These are phyloP conservation scores for Apostichopus parvimensis DNA, from an alignment of 35 echinoderm and acorn worm species.

Conservation along the genomic window DNA sequence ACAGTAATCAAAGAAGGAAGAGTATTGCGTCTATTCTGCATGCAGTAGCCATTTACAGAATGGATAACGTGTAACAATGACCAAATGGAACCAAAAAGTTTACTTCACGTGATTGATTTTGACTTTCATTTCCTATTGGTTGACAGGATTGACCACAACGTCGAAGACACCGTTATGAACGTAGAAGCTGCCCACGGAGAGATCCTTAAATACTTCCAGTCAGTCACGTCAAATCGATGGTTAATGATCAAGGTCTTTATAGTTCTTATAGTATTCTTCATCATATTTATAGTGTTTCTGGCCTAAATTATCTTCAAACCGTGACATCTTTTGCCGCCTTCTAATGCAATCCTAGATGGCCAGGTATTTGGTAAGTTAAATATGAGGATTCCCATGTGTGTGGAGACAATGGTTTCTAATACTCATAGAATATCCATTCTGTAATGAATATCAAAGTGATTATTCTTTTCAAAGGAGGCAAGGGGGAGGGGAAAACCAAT, in stretches of 20 bases:
- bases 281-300: constrained; percentile 98
- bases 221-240: constrained; percentile 98
- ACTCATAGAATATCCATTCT: too few relatives aligned
- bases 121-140: background rate
- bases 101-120: too few relatives aligned
- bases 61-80: background rate
- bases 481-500: too few relatives aligned
- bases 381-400: too few relatives aligned
- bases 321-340: background rate
- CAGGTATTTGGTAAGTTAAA: too few relatives aligned
- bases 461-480: too few relatives aligned
- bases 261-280: constrained; percentile 99
- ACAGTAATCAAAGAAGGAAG: too few relatives aligned
- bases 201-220: constrained; percentile 99
- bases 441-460: too few relatives aligned
- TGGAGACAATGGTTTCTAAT: too few relatives aligned
- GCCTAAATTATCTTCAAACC: constrained; percentile 64
- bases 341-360: background rate
- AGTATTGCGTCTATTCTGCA: too few relatives aligned
- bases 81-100: background rate
- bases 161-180: constrained; percentile 91
- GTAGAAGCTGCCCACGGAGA: constrained; percentile 97
- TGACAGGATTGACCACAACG: constrained; percentile 89
- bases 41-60: too few relatives aligned
- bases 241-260: constrained; percentile 99